These are phyloP conservation scores for Alcedo atthis DNA, from an alignment of 2,797 vertebrate species.

Conservation along the genomic window DNA sequence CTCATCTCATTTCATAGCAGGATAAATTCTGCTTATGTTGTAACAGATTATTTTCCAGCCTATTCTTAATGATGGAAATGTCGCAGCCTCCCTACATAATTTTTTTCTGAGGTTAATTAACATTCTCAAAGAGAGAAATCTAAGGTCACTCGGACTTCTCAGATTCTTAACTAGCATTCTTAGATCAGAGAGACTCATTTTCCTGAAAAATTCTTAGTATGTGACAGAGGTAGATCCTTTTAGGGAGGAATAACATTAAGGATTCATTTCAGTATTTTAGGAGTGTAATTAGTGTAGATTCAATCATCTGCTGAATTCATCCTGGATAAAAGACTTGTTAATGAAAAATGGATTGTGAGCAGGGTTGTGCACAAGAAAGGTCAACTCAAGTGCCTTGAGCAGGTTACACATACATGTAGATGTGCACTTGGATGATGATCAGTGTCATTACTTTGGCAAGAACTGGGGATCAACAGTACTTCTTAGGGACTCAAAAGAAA, in stretches of 20 bases:
- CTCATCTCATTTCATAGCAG: not conserved
- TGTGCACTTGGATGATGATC: not conserved
- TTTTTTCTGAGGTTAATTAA: not conserved
- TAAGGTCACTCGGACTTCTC: not conserved
- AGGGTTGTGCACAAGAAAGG: not conserved
- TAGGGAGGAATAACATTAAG: not conserved
- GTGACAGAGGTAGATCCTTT: not conserved
- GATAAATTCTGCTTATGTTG: not conserved
- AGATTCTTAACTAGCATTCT: not conserved
- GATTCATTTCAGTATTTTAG: not conserved
- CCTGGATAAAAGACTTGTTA: not conserved
- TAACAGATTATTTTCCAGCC: not conserved
- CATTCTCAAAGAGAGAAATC: not conserved
- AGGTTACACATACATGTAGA: not conserved
- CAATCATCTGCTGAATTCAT: not conserved
- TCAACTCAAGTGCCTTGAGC: not conserved
- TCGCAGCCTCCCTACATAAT: not conserved
- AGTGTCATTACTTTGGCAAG: not conserved
- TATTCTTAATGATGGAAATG: not conserved
- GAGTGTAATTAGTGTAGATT: not conserved
- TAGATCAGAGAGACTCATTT: not conserved
- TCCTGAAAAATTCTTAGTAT: not conserved
- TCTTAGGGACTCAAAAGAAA: not conserved
- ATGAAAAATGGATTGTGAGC: not conserved
- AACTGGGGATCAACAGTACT: not conserved